Evolutionary conservation across 2,888 invertebrate genomes (phyloP).

Genomic region (Labia minor): DNA sequence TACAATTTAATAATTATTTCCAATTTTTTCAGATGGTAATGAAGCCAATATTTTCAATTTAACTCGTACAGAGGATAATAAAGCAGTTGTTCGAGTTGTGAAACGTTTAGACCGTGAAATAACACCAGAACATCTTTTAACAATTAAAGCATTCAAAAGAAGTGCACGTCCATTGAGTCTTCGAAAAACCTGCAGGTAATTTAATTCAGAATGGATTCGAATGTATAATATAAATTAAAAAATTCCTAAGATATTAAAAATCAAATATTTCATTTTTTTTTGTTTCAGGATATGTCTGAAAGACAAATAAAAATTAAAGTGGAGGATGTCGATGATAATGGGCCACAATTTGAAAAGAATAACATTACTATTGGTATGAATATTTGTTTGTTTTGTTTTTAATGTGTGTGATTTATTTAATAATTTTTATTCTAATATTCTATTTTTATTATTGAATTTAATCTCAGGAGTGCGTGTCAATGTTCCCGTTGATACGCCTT

Average conservation of each 20-base stretch:
- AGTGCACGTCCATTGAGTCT: constrained; percentile 28
- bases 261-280: no score
- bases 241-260: no score
- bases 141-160: constrained; percentile 57
- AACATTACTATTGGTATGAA: constrained; percentile 48
- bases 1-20: no score
- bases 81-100: constrained; percentile 49
- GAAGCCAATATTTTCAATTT: constrained; percentile 52
- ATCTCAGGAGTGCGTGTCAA: constrained; percentile 59
- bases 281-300: constrained; percentile 53
- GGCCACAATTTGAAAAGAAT: constrained; percentile 53
- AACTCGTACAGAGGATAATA: constrained; percentile 51
- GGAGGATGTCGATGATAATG: constrained; percentile 62
- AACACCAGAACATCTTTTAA: constrained; percentile 46
- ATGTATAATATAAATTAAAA: no score
- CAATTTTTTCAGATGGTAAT: constrained; percentile 51
- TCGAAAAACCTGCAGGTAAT: constrained; percentile 45
- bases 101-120: constrained; percentile 56
- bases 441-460: no score
- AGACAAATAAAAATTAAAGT: constrained; percentile 53
- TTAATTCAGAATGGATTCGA: no score
- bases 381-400: no score
- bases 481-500: constrained; percentile 58
- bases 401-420: no score
- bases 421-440: no score